Percentiles rank a stretch among this genome's conserved stretches.
Evolutionary conservation across 1,140 invertebrate genomes (phyloP).

Genomic region (Capitella teleta): DNA sequence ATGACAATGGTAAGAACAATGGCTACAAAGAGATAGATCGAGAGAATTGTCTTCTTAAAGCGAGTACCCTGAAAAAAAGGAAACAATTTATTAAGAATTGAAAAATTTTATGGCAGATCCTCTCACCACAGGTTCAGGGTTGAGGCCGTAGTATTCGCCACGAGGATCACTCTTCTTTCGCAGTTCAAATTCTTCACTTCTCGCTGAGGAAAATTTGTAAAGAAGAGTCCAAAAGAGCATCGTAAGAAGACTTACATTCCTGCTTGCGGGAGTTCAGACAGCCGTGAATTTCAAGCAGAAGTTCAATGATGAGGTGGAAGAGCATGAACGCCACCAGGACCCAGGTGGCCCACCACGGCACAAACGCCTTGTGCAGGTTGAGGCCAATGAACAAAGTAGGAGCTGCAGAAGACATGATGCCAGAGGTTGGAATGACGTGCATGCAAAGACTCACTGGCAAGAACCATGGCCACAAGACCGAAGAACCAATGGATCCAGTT

Average conservation of each 20-base stretch:
- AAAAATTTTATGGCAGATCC: not conserved
- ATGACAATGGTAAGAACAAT: conserved; percentile 9
- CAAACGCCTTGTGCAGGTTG: conserved; percentile 65
- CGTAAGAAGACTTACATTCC: conserved; percentile 24
- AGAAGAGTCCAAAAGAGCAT: not conserved
- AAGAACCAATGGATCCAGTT: conserved; percentile 91
- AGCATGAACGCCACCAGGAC: conserved; percentile 76
- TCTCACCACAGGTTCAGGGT: conserved; percentile 35
- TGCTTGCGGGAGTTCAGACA: conserved; percentile 40
- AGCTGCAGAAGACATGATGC: too few species aligned
- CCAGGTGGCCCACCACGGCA: conserved; percentile 75
- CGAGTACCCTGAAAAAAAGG: conserved; percentile 12
- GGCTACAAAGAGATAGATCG: conserved; percentile 12
- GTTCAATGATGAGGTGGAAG: conserved; percentile 75
- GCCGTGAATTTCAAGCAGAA: conserved; percentile 56
- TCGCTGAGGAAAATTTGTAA: conserved; percentile 13
- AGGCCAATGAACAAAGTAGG: conserved; percentile 86
- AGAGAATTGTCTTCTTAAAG: conserved; percentile 14
- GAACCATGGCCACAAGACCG: conserved; percentile 82
- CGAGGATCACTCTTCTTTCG: conserved; percentile 29
- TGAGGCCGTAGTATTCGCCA: conserved; percentile 23
- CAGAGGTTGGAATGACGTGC: too few species aligned
- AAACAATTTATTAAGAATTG: conserved; percentile 1
- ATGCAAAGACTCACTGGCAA: conserved; percentile 72
- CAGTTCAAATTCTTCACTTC: conserved; percentile 31